A percentile compares a stretch with the other conserved stretches of the same genome.
Evolutionary conservation across 1,140 invertebrate species (phyloP).

Genomic region (Oscheius sp.): DNA sequence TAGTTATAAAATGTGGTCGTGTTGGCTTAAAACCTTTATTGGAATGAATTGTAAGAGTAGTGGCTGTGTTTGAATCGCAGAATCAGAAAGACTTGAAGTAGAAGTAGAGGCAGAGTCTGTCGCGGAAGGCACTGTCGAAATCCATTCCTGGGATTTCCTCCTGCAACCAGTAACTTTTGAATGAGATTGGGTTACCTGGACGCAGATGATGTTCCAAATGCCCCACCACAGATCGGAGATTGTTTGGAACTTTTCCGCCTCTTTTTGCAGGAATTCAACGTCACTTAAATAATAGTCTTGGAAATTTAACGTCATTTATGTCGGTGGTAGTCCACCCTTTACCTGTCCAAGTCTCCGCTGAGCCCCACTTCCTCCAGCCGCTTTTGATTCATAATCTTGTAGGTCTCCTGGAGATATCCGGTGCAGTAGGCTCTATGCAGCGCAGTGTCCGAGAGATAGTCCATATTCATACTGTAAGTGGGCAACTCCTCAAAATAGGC

Average conservation of each 20-base stretch:
- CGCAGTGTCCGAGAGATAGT: neutral
- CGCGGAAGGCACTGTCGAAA: neutral
- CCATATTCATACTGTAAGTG: neutral
- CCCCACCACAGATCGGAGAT: neutral
- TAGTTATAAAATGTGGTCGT: no score
- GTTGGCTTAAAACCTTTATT: no score
- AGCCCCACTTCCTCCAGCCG: neutral
- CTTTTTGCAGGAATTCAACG: neutral
- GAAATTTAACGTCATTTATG: neutral
- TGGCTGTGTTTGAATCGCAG: no score
- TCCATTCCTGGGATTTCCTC: neutral
- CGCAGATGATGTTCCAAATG: neutral
- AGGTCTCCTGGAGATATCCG: neutral
- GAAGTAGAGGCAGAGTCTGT: neutral
- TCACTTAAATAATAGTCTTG: no score
- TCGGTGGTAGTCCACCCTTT: neutral
- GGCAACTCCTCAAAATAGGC: neutral
- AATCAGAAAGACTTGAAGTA: neutral
- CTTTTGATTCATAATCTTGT: neutral
- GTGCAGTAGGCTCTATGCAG: neutral
- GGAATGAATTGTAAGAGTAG: no score
- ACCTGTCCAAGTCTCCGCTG: neutral
- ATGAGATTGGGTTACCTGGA: neutral
- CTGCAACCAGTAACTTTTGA: neutral
- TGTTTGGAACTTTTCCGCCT: neutral